These are phyloP conservation scores for Pagrus major DNA, from an alignment of 2,113 vertebrate genomes.

Conservation along the genomic window DNA sequence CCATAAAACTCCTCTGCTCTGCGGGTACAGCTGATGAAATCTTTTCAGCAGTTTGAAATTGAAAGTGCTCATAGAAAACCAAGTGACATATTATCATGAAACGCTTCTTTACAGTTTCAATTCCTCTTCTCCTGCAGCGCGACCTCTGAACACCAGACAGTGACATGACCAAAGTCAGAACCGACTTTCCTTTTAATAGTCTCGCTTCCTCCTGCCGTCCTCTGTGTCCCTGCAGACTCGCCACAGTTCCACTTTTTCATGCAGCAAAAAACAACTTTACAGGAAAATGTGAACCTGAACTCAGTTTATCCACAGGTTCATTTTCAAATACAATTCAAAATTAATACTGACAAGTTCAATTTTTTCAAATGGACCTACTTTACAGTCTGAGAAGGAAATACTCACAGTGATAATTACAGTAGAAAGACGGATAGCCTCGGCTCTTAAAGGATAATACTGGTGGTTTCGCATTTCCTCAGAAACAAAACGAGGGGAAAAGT, in stretches of 20 bases:
- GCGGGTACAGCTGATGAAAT: not conserved
- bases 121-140: not conserved
- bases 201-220: constrained; percentile 49
- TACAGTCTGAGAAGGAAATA: not conserved
- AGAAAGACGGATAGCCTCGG: not conserved
- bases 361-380: not conserved
- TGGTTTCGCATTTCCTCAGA: not conserved
- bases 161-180: not conserved
- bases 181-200: constrained; percentile 29
- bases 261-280: not conserved
- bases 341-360: not conserved
- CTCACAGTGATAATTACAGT: too few relatives aligned
- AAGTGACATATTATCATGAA: not conserved
- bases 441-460: not conserved
- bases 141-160: not conserved
- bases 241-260: constrained; percentile 40
- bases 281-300: not conserved
- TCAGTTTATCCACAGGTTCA: not conserved
- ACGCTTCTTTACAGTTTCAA: not conserved
- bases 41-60: not conserved
- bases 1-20: not conserved
- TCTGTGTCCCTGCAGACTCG: not conserved
- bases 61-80: not conserved
- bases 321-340: not conserved
- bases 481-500: too few relatives aligned